These are phyloP conservation scores for Phaonia tiefii DNA, from an alignment of 2,888 invertebrate genomes.

Conservation along the genomic window DNA sequence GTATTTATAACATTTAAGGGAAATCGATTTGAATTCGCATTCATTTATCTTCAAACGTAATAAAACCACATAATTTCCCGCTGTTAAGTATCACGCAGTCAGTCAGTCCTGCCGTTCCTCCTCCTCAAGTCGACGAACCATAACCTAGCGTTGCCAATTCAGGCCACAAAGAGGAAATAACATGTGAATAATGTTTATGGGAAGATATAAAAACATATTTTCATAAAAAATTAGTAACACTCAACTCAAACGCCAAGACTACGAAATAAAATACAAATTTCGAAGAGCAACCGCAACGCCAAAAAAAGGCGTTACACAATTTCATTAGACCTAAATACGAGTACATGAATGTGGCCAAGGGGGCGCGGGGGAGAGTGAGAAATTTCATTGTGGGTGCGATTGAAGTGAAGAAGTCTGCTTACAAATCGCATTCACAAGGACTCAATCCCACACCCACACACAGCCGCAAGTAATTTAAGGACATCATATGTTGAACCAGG, in stretches of 20 bases:
- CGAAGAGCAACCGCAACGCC: no score
- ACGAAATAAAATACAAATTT: constrained; percentile 7
- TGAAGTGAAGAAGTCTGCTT: neutral
- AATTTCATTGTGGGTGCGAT: neutral
- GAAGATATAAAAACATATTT: constrained; percentile 28
- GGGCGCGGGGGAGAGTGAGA: neutral
- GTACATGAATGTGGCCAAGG: no score
- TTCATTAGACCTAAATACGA: neutral
- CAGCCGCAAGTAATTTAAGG: constrained; percentile 19
- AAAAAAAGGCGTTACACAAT: neutral
- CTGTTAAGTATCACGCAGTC: neutral
- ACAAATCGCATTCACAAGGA: neutral
- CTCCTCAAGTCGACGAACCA: neutral
- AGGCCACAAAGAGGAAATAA: neutral
- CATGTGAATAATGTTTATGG: constrained; percentile 29
- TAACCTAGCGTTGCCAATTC: no score
- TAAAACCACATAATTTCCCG: constrained; percentile 28
- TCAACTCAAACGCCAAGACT: constrained; percentile 27
- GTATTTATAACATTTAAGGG: constrained; percentile 4
- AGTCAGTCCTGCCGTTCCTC: neutral
- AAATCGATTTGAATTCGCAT: constrained; percentile 23
- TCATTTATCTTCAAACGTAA: constrained; percentile 10
- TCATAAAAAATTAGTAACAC: constrained; percentile 36
- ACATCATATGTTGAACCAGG: constrained; percentile 13
- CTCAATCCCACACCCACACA: neutral